Evolutionary conservation across 2,888 invertebrate genomes (phyloP).

Genomic region (Acanthosepion lycidas): DNA sequence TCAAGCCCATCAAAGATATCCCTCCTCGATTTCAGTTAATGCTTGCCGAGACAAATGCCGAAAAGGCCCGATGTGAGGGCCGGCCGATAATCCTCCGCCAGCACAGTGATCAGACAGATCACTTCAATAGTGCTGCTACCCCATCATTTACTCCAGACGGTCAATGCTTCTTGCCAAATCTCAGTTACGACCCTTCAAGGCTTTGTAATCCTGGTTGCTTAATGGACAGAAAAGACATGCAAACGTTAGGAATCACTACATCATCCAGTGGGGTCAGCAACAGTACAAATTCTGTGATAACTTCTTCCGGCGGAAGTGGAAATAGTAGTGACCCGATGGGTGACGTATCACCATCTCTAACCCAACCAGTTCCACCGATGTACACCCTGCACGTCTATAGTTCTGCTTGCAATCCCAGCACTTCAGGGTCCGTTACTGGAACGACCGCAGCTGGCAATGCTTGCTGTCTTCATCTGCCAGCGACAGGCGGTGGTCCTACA

Average conservation of each 20-base stretch:
- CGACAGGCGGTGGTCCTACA: neutral
- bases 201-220: neutral
- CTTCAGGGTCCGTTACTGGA: neutral
- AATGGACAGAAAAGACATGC: slow-evolving; percentile 40
- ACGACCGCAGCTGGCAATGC: neutral
- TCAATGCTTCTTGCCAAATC: slow-evolving; percentile 59
- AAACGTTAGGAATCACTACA: neutral
- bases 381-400: slow-evolving; percentile 43
- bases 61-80: slow-evolving; percentile 67
- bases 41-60: slow-evolving; percentile 64
- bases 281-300: neutral
- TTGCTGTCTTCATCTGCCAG: neutral
- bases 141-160: slow-evolving; percentile 60
- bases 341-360: neutral
- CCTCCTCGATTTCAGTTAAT: slow-evolving; percentile 69
- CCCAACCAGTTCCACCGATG: slow-evolving; percentile 36
- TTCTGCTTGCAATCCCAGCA: neutral
- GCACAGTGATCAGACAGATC: neutral
- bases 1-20: slow-evolving; percentile 71
- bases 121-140: neutral
- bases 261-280: neutral
- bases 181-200: neutral
- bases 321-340: neutral
- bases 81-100: slow-evolving; percentile 66
- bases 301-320: neutral